Conservation (phyloP, 2,113 vertebrate genomes). For the Psephotus haematonotus region DNA sequence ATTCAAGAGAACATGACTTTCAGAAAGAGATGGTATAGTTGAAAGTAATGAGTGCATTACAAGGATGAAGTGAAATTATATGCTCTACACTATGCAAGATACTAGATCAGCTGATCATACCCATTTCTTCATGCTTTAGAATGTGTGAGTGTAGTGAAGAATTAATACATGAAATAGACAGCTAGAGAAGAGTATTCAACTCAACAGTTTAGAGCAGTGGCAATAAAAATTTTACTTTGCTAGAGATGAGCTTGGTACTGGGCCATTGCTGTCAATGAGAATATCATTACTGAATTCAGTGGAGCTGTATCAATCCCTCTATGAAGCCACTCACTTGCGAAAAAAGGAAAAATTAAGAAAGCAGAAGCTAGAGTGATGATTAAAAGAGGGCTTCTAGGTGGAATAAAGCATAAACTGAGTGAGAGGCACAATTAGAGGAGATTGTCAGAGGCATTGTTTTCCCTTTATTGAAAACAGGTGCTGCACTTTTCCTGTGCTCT, state of each 20-base stretch:
- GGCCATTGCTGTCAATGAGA: background rate
- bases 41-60: background rate
- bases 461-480: slow-evolving; percentile 1
- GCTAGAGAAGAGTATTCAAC: background rate
- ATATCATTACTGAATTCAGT: background rate
- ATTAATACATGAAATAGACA: background rate
- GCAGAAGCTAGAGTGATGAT: background rate
- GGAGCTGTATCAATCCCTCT: background rate
- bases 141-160: background rate
- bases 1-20: background rate
- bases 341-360: background rate
- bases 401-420: background rate
- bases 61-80: background rate
- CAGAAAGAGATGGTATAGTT: background rate
- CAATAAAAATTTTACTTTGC: background rate
- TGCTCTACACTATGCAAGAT: background rate
- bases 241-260: background rate
- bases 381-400: background rate
- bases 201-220: background rate
- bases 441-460: background rate
- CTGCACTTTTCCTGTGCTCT: background rate
- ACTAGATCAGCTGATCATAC: background rate
- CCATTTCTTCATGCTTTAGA: background rate
- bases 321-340: background rate
- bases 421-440: background rate